phyloP scores from a whole-genome alignment of 2,113 vertebrate species.

The Ploceus nigricollis region DNA sequence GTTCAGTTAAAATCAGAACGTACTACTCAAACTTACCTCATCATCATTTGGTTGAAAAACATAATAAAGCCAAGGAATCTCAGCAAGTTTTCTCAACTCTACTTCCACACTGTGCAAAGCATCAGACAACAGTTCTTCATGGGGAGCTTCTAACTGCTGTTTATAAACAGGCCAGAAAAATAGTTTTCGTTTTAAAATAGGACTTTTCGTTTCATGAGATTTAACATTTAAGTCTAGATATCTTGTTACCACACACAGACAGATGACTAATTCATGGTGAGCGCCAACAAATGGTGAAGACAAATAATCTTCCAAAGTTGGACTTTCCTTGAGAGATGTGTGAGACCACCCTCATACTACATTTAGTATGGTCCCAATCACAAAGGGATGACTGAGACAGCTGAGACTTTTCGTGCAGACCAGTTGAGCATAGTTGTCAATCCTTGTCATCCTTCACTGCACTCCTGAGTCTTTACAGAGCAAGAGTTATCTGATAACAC shows the following conservation, averaged over 20 bases:
- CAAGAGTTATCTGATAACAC: background rate
- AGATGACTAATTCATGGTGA: background rate
- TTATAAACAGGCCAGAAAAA: conserved; percentile 3
- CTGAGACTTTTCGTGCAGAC: background rate
- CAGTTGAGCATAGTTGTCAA: background rate
- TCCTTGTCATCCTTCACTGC: background rate
- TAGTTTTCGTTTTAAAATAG: background rate
- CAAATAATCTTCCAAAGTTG: background rate
- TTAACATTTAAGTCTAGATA: background rate
- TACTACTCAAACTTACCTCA: conserved; percentile 77
- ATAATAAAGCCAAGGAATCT: conserved; percentile 93
- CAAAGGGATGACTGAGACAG: background rate
- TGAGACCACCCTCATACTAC: background rate
- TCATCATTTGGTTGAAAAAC: conserved; percentile 92
- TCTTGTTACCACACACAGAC: background rate
- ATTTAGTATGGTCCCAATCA: background rate
- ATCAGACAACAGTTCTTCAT: conserved; percentile 88
- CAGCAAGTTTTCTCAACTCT: conserved; percentile 88
- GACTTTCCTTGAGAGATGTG: background rate
- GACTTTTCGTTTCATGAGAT: background rate
- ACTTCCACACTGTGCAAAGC: conserved; percentile 87
- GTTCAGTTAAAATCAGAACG: background rate
- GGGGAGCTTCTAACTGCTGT: conserved; percentile 91
- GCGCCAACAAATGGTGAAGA: background rate
- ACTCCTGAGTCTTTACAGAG: background rate